Percentiles rank a stretch among this genome's conserved stretches.
phyloP scores from a whole-genome alignment of 1,140 invertebrate species.

The Dendrolimus punctatus region DNA sequence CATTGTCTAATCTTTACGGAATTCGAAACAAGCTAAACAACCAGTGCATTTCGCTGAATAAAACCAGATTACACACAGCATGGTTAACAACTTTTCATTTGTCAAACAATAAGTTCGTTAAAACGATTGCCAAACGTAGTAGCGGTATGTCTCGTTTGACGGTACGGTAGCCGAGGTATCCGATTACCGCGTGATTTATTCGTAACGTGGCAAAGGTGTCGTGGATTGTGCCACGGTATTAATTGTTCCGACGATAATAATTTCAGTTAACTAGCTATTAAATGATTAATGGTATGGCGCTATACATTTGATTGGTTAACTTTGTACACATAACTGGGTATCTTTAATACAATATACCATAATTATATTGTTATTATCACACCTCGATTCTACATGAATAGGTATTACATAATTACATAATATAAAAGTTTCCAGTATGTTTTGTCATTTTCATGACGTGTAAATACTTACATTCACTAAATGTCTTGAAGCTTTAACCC shows the following conservation, averaged over 20 bases:
- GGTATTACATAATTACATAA: too few relatives aligned
- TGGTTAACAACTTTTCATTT: too few relatives aligned
- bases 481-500: too few relatives aligned
- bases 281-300: conserved; percentile 37
- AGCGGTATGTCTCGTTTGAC: conserved; percentile 1
- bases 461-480: too few relatives aligned
- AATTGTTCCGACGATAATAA: conserved; percentile 40
- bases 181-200: conserved; percentile 36
- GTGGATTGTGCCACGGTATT: conserved; percentile 33
- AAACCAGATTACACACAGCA: too few relatives aligned
- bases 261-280: conserved; percentile 30
- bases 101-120: background rate
- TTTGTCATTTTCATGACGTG: too few relatives aligned
- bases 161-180: conserved; percentile 19
- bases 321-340: too few relatives aligned
- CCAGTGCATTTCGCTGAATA: conserved; percentile 1
- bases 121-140: background rate
- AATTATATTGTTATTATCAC: background rate
- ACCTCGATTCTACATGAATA: too few relatives aligned
- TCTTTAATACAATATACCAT: background rate
- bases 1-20: too few relatives aligned
- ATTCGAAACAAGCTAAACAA: background rate
- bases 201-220: conserved; percentile 26
- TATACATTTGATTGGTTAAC: conserved; percentile 3
- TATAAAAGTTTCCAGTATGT: too few relatives aligned